phyloP scores from a whole-genome alignment of 1,140 invertebrate genomes.

The Asobara japonica region DNA sequence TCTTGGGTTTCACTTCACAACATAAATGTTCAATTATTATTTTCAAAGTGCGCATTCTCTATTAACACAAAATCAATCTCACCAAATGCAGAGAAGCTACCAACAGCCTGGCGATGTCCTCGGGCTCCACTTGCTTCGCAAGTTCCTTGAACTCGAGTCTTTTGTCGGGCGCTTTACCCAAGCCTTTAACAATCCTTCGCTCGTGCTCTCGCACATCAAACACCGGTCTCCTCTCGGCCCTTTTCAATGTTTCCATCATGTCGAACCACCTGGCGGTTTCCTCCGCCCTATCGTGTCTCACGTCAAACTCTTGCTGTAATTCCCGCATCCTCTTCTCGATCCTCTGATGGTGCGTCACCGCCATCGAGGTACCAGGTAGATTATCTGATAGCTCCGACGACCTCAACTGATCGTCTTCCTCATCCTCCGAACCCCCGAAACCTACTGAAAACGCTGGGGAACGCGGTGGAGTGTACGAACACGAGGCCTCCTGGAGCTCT shows the following conservation, averaged over 20 bases:
- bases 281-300: background rate
- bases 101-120: constrained; percentile 30
- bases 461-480: constrained; percentile 20
- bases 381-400: too few relatives aligned
- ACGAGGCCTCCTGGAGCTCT: background rate
- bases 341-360: constrained; percentile 9
- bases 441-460: background rate
- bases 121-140: background rate
- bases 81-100: constrained; percentile 37
- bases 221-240: constrained; percentile 7
- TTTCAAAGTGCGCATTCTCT: background rate
- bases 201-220: constrained; percentile 28
- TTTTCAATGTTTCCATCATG: constrained; percentile 19
- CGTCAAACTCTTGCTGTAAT: constrained; percentile 19
- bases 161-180: background rate
- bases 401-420: background rate
- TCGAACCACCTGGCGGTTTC: constrained; percentile 23
- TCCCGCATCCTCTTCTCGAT: constrained; percentile 29
- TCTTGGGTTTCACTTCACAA: background rate
- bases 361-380: too few relatives aligned
- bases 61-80: constrained; percentile 6
- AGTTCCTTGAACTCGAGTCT: constrained; percentile 16
- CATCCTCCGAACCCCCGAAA: background rate
- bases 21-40: background rate
- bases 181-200: constrained; percentile 17